Evolutionary conservation across 2,113 vertebrate genomes (phyloP), one percentile per base, ranked within the genome.

Genomic region (Prunella fulvescens): DNA sequence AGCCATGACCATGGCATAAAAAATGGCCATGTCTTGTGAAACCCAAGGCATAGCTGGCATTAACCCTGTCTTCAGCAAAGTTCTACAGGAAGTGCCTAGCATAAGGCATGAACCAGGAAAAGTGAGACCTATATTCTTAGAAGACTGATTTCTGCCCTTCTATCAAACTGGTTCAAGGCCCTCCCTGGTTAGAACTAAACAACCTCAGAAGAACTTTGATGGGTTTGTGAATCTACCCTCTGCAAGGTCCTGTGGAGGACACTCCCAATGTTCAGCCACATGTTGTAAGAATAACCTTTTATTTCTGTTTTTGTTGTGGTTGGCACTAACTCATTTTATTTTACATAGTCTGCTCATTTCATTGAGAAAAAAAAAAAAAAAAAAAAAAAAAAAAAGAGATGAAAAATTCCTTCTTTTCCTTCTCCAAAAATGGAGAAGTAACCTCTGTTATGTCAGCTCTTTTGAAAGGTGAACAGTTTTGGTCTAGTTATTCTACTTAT

Each of bases 331-430:
- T 26, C 1, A 0, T 74, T 81, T 88, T 47, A 39, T 39, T 92
- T 92, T 48, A 39, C 10, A 39, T 9, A 50, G 7, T 35, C 28
- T 57, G 18, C 8, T 56, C 60, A 24, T 61, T 80, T 39, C 37
- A 57, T 7, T 51, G 12, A 2, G 8, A 6, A 45, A 4, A 10
- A 64, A 44, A 61, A 31, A 5, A 24, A 35, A 4, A 8, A 3
- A 37, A n/a, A n/a, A n/a, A n/a, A 3, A 19, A 31, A 5, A 24
- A 35, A 4, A 8, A 3, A 37, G 1, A 54, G 2, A 37, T 18
- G 12, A 69, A 71, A 76, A 5, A 18, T 17, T 65, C 17, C 1
- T 5, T 61, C 12, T 69, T 86, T 86, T 19, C 1, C 19, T 66
- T 78, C n/a, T 61, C 37, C 37, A 31, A 17, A 42, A 86, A 58